Evolutionary conservation across 2,113 vertebrate species (phyloP), one percentile per base, ranked within the genome.

Genomic region (Amphiprion ocellaris): DNA sequence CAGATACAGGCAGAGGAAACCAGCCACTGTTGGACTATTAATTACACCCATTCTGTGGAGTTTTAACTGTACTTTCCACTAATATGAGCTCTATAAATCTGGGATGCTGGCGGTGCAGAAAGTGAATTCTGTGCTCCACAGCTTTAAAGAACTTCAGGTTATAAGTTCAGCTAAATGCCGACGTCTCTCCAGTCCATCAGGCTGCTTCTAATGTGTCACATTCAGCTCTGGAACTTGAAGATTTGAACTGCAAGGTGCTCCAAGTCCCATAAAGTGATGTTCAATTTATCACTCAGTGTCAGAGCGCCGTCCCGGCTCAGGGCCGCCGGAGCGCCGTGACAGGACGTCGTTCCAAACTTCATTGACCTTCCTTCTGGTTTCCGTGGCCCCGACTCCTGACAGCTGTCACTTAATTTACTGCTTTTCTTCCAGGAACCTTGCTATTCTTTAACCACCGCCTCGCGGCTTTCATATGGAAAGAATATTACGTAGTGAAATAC

Each of bases 401-500:
- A 86, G 78, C 78, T 76, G 90, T 64, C 83, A 19, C 0, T 84
- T 81, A 80, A 88, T 89, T 86, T 86, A 78, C 52, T 58, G 78
- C 70, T 65, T 65, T 85, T 88, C 81, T 81, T 47, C 87, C 62
- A 71, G 69, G 61, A 67, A 30, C 46, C 26, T 83, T 12, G 59
- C 50, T 60, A 56, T 76, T 76, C 33, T 73, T 74, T 70, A 79
- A 79, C 59, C 47, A n/a, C 41, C 4, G 10, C 65, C 71, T 15
- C 39, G 30, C 68, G 23, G 37, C 54, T 69, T 73, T 62, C 39
- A 30, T 50, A 78, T 37, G 62, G 37, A 69, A 26, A 72, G 49
- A 63, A 67, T 58, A 79, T 71, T 54, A n/a, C 10, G 44, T n/a
- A n/a, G 53, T 72, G 69, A 60, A 65, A 58, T 64, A 56, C 68